Evolutionary conservation across 2,113 vertebrate species (phyloP), one percentile per base, ranked within the genome.

Genomic region (Tragulus kanchil): DNA sequence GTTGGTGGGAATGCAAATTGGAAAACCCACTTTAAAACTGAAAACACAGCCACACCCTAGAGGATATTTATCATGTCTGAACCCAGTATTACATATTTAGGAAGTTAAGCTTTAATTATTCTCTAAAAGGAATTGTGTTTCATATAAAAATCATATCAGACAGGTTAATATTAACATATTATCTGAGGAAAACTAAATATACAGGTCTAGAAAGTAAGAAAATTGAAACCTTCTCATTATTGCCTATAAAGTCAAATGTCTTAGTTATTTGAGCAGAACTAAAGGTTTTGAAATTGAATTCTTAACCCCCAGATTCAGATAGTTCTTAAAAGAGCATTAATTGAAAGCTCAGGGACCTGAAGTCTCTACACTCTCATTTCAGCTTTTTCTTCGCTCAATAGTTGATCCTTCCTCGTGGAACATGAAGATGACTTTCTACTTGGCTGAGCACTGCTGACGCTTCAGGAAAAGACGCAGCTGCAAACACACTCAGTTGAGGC

Each of bases 61-160:
- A 79, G 1, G 56, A 65, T 21, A 91, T 65, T 81, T 77, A 85
- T 83, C 77, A 86, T 71, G 50, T 31, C 36, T 69, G 36, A 93
- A 90, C 7, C 12, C 25, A 94, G 52, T 11, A 69, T 21, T 84
- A 79, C 62, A 52, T n/a, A 95, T 96, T 86, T 94, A 58, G 89
- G 92, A 97, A 86, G 36, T 31, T 54, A 31, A 87, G 25, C 16
- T 45, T 83, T 92, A 45, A 23, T 54, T 96, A 97, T 58, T 86
- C 50, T 71, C 48, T 86, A 64, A 93, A 93, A 87, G 28, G 4
- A 92, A 95, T n/a, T 83, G 67, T 26, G 36, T 83, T 58, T 95
- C 21, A 85, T 61, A 75, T 17, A 86, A 42, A 89, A 89, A 64
- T 75, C 9, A 45, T 36, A 79, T 69, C 67, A 92, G 28, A 23